Evolutionary conservation across 2,113 vertebrate genomes (phyloP).

Genomic region (Salminus brasiliensis): DNA sequence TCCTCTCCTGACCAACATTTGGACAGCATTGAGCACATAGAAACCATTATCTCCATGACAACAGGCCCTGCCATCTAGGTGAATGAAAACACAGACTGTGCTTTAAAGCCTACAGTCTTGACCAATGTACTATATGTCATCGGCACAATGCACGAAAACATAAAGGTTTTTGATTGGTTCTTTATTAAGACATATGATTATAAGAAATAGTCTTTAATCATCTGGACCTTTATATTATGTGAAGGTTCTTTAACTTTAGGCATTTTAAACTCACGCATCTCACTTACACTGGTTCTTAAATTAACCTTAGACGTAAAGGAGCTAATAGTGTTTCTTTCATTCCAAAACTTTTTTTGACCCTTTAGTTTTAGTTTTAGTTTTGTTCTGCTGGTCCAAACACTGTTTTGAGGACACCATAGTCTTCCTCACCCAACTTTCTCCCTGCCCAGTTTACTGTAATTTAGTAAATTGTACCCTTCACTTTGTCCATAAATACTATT

Average conservation of each 20-base stretch:
- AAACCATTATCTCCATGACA: conserved; percentile 75
- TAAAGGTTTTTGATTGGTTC: too few relatives aligned
- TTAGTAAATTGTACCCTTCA: conserved; percentile 17
- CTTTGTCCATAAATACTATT: conserved; percentile 2
- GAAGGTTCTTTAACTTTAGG: too few relatives aligned
- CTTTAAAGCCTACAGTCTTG: background rate
- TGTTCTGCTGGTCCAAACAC: conserved; percentile 46
- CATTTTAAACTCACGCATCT: too few relatives aligned
- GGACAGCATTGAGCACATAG: conserved; percentile 71
- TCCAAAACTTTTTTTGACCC: too few relatives aligned
- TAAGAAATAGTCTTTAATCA: too few relatives aligned
- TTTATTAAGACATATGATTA: too few relatives aligned
- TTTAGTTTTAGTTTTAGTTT: too few relatives aligned
- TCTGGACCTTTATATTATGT: too few relatives aligned
- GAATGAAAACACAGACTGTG: conserved; percentile 35
- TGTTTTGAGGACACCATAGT: conserved; percentile 4
- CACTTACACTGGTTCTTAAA: too few relatives aligned
- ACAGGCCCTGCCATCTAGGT: conserved; percentile 65
- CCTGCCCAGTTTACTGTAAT: background rate
- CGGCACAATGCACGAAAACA: background rate
- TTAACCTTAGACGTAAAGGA: too few relatives aligned
- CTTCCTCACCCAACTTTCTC: background rate
- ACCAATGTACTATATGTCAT: background rate
- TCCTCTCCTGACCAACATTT: conserved; percentile 48
- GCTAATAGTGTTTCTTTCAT: too few relatives aligned